Evolutionary conservation across 2,113 vertebrate species (phyloP).

Genomic region (Rutilus rutilus): DNA sequence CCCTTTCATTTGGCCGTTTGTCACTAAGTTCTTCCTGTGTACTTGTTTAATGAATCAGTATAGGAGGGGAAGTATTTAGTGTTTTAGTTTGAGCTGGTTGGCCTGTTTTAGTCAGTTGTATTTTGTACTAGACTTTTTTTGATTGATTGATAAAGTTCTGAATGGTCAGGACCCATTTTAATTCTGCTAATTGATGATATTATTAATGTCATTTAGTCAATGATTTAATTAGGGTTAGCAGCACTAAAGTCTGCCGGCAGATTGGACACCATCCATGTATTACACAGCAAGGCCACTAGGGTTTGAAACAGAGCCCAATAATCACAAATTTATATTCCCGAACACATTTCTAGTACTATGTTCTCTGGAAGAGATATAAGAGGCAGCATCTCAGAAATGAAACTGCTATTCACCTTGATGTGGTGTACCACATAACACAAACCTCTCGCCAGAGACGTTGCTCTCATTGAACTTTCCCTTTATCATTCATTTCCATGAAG

Average conservation of each 20-base stretch:
- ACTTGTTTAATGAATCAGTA: neutral
- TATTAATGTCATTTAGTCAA: neutral
- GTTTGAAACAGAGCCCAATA: neutral
- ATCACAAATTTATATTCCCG: neutral
- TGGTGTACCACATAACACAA: conserved; percentile 41
- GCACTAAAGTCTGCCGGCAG: neutral
- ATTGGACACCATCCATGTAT: neutral
- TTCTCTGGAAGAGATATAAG: neutral
- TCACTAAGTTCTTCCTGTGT: neutral
- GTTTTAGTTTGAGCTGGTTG: neutral
- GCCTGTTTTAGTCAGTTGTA: neutral
- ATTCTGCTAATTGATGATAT: neutral
- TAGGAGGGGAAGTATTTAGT: neutral
- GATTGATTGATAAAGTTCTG: neutral
- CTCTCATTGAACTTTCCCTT: neutral
- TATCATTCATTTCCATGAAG: neutral
- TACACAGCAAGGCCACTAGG: neutral
- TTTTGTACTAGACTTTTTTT: neutral
- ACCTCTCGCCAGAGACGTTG: neutral
- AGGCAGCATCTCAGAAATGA: neutral
- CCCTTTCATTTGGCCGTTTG: neutral
- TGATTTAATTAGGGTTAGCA: conserved; percentile 1
- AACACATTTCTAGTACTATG: neutral
- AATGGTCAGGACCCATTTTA: neutral
- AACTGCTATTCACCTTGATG: neutral